Conservation (phyloP, 1,140 invertebrate species). For the Pteromalus puparum region DNA sequence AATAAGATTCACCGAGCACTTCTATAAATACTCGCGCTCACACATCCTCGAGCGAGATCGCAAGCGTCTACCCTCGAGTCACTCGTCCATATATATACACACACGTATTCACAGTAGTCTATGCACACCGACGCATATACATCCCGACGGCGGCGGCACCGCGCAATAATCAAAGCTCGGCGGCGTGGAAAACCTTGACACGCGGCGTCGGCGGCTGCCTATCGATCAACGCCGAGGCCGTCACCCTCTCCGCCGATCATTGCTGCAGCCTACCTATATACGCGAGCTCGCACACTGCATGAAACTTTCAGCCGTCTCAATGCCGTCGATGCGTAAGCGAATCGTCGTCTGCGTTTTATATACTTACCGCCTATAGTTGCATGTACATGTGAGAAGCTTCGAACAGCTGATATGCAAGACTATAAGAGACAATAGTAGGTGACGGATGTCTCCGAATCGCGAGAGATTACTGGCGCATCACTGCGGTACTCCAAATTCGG, state of each 20-base stretch:
- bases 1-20: not conserved
- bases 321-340: conserved; percentile 33
- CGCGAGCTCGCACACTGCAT: not conserved
- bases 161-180: conserved; percentile 42
- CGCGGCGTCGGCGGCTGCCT: conserved; percentile 50
- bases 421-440: no score
- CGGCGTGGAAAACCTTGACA: conserved; percentile 49
- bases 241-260: conserved; percentile 64
- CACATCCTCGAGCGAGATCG: conserved; percentile 4
- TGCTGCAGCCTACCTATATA: not conserved
- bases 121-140: not conserved
- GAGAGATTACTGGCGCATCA: no score
- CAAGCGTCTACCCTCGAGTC: not conserved
- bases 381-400: no score
- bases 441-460: no score
- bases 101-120: not conserved
- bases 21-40: not conserved
- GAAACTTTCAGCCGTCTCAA: conserved; percentile 51
- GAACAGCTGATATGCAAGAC: not conserved
- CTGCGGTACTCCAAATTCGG: no score
- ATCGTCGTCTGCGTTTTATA: conserved; percentile 12
- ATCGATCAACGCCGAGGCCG: conserved; percentile 71
- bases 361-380: no score
- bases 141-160: not conserved
- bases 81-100: not conserved